Percentiles rank a stretch among this genome's conserved stretches.
These are phyloP conservation scores for Chinchilla lanigera DNA, from an alignment of 2,113 vertebrate genomes.

Conservation along the genomic window DNA sequence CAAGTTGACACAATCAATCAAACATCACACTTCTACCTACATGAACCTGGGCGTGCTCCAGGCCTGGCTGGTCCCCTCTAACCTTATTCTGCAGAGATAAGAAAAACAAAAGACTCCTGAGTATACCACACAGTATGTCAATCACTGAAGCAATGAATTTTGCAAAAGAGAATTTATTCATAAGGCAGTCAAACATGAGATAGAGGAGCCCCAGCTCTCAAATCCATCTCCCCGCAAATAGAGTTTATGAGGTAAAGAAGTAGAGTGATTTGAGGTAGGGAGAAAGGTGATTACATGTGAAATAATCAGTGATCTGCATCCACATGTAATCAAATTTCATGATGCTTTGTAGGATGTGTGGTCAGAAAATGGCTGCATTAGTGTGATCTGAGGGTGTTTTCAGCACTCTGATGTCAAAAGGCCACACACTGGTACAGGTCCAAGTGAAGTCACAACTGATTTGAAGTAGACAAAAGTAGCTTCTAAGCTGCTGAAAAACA, in stretches of 20 bases:
- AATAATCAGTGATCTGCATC: neutral
- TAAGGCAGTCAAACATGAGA: neutral
- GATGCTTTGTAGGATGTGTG: neutral
- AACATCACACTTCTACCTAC: no score
- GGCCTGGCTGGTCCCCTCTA: no score
- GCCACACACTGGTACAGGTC: neutral
- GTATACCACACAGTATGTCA: neutral
- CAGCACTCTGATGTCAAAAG: neutral
- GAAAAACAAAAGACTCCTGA: no score
- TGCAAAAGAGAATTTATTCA: neutral
- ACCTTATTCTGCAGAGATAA: no score
- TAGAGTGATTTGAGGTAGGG: neutral
- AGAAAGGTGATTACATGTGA: neutral
- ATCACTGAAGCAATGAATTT: neutral
- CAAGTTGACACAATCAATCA: no score
- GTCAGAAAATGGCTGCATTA: neutral
- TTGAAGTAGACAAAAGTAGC: neutral
- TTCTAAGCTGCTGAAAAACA: neutral
- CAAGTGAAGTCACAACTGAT: neutral
- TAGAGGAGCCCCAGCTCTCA: neutral
- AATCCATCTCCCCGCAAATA: neutral
- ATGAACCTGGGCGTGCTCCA: no score
- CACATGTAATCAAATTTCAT: neutral
- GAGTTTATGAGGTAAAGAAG: neutral
- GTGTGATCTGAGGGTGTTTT: no score